Evolutionary conservation across 2,113 vertebrate genomes (phyloP), one percentile per base, ranked within the genome.

Genomic region (Muntiacus muntjak): DNA sequence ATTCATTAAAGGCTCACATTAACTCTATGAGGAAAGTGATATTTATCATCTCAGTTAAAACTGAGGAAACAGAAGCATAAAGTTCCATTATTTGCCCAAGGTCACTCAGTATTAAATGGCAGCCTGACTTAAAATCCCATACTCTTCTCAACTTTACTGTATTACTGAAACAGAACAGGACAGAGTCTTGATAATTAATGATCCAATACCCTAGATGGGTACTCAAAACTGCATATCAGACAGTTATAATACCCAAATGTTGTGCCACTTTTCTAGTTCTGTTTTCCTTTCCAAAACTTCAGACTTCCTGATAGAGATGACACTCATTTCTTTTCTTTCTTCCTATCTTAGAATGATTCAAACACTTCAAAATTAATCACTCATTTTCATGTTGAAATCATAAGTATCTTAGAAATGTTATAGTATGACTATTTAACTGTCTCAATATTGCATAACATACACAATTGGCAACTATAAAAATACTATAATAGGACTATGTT

Each of bases 31-130:
- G 36, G 54, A 87, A 58, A 91, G 7, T 33, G 10, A 30, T 90
- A 74, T 93, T 45, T 83, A 67, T 95, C 26, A 85, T 92, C n/a
- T 15, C 50, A 85, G 11, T 87, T 92, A 94, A 97, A 96, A 67
- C 12, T 16, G 57, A 89, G 50, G 47, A 96, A 91, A 88, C 36
- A 36, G 33, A 95, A 96, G 43, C 30, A 92, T 17, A n/a, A 83
- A 54, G 4, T 91, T 84, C 93, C 50, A 40, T 83, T 79, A 33
- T 33, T 94, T 87, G 13, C 23, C 54, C 47, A 91, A 76, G 33
- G 17, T 95, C 33, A 92, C 33, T 57, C 40, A 78, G 23, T 96
- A 54, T 45, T 55, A 78, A 95, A 84, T 67, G 54, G 36, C 6
- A 91, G 23, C 26, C 12, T 54, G 15, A 50, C 11, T 94, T 55